Percentiles rank a stretch among this genome's conserved stretches.
phyloP scores from a whole-genome alignment of 1,140 invertebrate genomes.

The silkworm (Bombyx mori) region DNA sequence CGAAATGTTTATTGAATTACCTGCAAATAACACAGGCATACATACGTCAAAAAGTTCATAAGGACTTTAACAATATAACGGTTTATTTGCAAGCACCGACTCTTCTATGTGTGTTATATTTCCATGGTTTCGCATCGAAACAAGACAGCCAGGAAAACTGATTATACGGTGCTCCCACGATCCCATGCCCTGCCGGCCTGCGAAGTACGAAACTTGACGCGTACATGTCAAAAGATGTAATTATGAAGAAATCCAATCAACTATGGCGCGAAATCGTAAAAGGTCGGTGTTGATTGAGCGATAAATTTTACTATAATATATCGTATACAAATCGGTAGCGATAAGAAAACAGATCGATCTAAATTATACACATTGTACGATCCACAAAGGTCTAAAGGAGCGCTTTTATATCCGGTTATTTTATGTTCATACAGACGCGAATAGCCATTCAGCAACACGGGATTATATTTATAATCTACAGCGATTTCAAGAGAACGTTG shows the following conservation, averaged over 20 bases:
- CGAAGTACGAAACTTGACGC: constrained; percentile 66
- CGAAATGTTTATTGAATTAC: too few relatives aligned
- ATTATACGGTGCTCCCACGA: constrained; percentile 68
- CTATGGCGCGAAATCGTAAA: constrained; percentile 34
- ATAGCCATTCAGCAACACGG: not conserved
- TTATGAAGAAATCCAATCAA: constrained; percentile 70
- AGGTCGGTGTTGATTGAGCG: constrained; percentile 67
- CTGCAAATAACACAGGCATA: too few relatives aligned
- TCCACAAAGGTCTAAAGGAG: not conserved
- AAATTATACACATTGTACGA: too few relatives aligned
- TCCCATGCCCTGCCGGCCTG: constrained; percentile 54
- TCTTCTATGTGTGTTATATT: constrained; percentile 17
- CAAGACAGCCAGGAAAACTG: constrained; percentile 63
- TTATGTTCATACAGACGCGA: not conserved
- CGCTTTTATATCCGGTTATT: too few relatives aligned
- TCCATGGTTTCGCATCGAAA: constrained; percentile 49
- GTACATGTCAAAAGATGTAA: constrained; percentile 70
- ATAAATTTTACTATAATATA: constrained; percentile 68
- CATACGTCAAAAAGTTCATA: too few relatives aligned
- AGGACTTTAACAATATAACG: too few relatives aligned
- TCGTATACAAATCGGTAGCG: constrained; percentile 60
- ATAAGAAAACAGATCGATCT: not conserved
- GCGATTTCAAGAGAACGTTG: too few relatives aligned
- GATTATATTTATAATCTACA: too few relatives aligned
- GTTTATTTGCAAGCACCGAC: too few relatives aligned